phyloP scores from a whole-genome alignment of 2,797 vertebrate genomes.

The Squalus acanthias region DNA sequence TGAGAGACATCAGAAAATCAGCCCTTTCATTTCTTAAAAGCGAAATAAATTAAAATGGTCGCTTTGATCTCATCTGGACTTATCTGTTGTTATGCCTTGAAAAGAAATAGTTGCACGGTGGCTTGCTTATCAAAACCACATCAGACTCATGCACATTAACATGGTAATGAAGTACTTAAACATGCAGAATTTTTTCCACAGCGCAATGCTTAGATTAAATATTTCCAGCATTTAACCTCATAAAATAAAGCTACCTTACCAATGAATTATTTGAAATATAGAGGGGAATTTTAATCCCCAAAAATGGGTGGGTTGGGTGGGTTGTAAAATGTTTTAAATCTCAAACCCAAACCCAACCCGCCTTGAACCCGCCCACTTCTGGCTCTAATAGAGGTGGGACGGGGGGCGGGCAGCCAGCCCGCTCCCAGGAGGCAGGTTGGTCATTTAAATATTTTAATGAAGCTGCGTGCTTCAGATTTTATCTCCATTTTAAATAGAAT shows the following conservation, averaged over 20 bases:
- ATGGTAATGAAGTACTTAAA: slow-evolving; percentile 1
- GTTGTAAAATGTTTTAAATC: background rate
- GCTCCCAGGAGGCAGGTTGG: no score
- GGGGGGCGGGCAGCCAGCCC: no score
- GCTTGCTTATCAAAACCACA: slow-evolving; percentile 5
- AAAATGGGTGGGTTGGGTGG: background rate
- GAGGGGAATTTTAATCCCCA: background rate
- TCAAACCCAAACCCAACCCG: background rate
- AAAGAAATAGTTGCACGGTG: background rate
- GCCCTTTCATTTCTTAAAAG: slow-evolving; percentile 3
- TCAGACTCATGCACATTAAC: background rate
- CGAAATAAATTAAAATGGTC: background rate
- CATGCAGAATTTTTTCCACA: background rate
- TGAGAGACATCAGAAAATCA: background rate
- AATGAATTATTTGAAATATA: background rate
- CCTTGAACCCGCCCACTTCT: background rate
- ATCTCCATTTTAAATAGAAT: no score
- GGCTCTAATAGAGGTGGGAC: background rate
- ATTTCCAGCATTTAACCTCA: background rate
- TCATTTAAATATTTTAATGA: no score
- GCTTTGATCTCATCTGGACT: slow-evolving; percentile 16
- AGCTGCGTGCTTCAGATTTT: no score
- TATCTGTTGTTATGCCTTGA: background rate
- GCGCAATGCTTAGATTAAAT: background rate
- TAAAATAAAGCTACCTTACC: no score